Percentiles rank a stretch among this genome's conserved stretches.
Evolutionary conservation across 1,140 invertebrate species (phyloP).

Genomic region (Epicauta chinensis): DNA sequence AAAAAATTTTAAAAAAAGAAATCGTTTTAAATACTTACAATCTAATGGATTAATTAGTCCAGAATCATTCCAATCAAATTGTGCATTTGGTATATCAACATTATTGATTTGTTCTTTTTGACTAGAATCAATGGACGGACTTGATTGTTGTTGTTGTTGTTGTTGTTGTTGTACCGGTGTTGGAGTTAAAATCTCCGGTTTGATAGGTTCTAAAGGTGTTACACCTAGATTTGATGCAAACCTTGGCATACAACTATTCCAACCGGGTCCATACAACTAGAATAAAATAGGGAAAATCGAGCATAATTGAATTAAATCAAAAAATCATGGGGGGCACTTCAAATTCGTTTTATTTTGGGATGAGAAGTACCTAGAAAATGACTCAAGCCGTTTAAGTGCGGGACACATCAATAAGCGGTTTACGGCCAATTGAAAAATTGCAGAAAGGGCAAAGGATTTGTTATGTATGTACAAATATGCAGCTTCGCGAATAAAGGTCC

Average conservation of each 20-base stretch:
- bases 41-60: slow-evolving; percentile 60
- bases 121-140: slow-evolving; percentile 30
- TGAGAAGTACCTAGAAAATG: too few species aligned
- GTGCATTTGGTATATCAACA: slow-evolving; percentile 51
- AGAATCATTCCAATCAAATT: slow-evolving; percentile 61
- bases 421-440: too few species aligned
- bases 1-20: too few species aligned
- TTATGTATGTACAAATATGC: too few species aligned
- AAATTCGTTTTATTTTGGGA: too few species aligned
- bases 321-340: too few species aligned
- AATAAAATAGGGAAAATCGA: slow-evolving; percentile 26
- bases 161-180: slow-evolving; percentile 10
- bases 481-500: too few species aligned
- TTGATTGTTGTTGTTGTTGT: too few species aligned
- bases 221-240: slow-evolving; percentile 72
- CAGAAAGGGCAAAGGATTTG: too few species aligned
- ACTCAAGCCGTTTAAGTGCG: too few species aligned
- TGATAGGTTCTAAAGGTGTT: slow-evolving; percentile 68
- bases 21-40: slow-evolving; percentile 48
- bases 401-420: too few species aligned
- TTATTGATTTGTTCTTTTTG: slow-evolving; percentile 3
- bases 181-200: slow-evolving; percentile 44
- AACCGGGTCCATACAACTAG: slow-evolving; percentile 70
- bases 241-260: slow-evolving; percentile 68
- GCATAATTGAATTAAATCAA: not conserved